Conservation (phyloP, 1,140 invertebrate species). For the Limonius californicus region DNA sequence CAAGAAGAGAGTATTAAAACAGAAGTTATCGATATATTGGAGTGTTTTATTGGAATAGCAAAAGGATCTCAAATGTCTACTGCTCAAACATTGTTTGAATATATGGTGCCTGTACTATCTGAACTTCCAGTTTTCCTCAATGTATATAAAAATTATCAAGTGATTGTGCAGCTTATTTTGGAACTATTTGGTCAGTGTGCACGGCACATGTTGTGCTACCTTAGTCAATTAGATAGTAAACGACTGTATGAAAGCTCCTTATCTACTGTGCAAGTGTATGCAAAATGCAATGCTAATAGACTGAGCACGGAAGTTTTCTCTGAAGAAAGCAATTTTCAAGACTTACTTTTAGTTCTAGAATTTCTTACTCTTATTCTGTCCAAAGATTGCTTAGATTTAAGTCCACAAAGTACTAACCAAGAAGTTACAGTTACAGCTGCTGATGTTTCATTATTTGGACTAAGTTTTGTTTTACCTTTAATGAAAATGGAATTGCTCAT, state of each 20-base stretch:
- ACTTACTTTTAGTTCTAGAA: conserved; percentile 68
- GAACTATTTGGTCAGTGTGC: conserved; percentile 72
- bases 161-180: conserved; percentile 73
- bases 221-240: conserved; percentile 56
- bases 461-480: conserved; percentile 70
- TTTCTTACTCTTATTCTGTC: conserved; percentile 66
- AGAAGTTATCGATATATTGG: conserved; percentile 61
- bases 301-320: conserved; percentile 55
- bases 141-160: conserved; percentile 77
- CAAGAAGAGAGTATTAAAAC: conserved; percentile 57
- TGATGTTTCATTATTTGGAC: conserved; percentile 66
- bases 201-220: conserved; percentile 64
- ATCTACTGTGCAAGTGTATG: conserved; percentile 66
- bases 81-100: conserved; percentile 59
- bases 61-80: conserved; percentile 57
- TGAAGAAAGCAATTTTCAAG: conserved; percentile 66
- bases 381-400: conserved; percentile 68
- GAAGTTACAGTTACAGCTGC: conserved; percentile 51
- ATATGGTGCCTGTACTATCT: conserved; percentile 60
- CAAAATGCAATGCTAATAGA: conserved; percentile 57
- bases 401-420: conserved; percentile 35
- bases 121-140: conserved; percentile 65
- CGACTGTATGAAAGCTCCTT: conserved; percentile 62
- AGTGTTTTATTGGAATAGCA: conserved; percentile 63
- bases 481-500: conserved; percentile 71